Base-by-base conservation (phyloP, 2,797 vertebrate species). In the Semaprochilodus insignis region DNA sequence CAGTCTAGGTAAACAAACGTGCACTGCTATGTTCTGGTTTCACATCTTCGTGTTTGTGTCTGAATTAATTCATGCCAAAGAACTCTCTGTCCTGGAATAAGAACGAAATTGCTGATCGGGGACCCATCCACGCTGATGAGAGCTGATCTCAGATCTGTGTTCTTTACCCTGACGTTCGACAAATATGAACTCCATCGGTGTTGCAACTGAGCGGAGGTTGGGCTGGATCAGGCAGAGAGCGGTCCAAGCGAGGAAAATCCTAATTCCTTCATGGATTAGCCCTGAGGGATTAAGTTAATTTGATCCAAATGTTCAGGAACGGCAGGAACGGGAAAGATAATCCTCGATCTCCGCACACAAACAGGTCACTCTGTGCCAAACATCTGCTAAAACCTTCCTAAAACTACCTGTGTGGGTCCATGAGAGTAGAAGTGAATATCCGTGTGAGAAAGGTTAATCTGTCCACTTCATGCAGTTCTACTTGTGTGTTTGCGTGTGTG, bases 191-290 rank as follows among this genome's bases (percentile, higher is more conserved):
- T 69, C 7, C 19, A n/a, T 1, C 40, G 40, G 19, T 25, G n/a
- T 7, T 77, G 25, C 4, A 23, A 2, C 31, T 70, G 65, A 83
- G 31, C 52, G 4, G 2, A 25, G 27, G 10, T 21, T 27, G 15
- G 62, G 21, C 52, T 77, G 80, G 83, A 52, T 60, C 59, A n/a
- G 59, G 59, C 59, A 60, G 66, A 71, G 74, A 54, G 84, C 84
- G 87, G 90, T 89, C 87, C 88, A 75, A 88, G 81, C 70, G 82
- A 88, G 81, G 85, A 65, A 88, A 90, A 91, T 89, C 87, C 89
- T 91, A 92, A 93, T 90, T 89, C 90, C 86, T 85, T 87, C 86
- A 87, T 8, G 77, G 90, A 91, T 92, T 91, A 91, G 81, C 88
- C 77, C 84, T 78, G 87, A 87, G 81, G 87, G 89, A 91, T 92